Conservation (phyloP, 2,888 invertebrate genomes). For the Sarcophaga rosellei region DNA sequence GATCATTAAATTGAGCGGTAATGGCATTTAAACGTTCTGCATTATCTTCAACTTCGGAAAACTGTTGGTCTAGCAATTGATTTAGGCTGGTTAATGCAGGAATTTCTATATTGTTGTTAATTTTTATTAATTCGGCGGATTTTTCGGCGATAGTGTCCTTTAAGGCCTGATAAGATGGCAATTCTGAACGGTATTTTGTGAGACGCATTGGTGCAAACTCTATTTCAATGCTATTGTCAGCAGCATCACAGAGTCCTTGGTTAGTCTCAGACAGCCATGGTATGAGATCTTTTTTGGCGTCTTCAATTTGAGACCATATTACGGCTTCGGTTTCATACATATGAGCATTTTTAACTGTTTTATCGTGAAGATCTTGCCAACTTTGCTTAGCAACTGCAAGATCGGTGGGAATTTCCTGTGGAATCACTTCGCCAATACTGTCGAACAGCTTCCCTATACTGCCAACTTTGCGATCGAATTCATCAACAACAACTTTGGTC, state of each 20-base stretch:
- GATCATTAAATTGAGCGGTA: constrained; percentile 87
- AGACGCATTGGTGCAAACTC: constrained; percentile 90
- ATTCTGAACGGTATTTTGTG: constrained; percentile 91
- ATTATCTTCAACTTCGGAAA: constrained; percentile 87
- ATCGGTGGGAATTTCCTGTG: constrained; percentile 79
- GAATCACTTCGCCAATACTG: constrained; percentile 82
- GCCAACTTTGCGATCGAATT: constrained; percentile 87
- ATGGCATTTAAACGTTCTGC: constrained; percentile 89
- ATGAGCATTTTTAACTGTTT: constrained; percentile 88
- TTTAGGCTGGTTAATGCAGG: constrained; percentile 86
- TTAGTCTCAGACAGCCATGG: constrained; percentile 93
- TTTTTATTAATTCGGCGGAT: constrained; percentile 88
- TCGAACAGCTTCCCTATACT: constrained; percentile 81
- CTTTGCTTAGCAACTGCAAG: constrained; percentile 85
- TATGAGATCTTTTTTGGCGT: constrained; percentile 90
- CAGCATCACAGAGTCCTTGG: constrained; percentile 88
- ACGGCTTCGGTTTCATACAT: constrained; percentile 93
- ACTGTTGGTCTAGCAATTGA: constrained; percentile 88
- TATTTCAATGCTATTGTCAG: constrained; percentile 89
- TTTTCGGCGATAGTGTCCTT: constrained; percentile 90
- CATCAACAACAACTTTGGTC: constrained; percentile 88
- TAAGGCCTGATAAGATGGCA: constrained; percentile 89
- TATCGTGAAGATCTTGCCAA: constrained; percentile 88
- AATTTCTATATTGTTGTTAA: constrained; percentile 87
- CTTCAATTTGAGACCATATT: constrained; percentile 96